Percentiles rank a stretch among this genome's conserved stretches.
phyloP scores from a whole-genome alignment of 2,888 invertebrate species.

The Scaptomyza tumidula region DNA sequence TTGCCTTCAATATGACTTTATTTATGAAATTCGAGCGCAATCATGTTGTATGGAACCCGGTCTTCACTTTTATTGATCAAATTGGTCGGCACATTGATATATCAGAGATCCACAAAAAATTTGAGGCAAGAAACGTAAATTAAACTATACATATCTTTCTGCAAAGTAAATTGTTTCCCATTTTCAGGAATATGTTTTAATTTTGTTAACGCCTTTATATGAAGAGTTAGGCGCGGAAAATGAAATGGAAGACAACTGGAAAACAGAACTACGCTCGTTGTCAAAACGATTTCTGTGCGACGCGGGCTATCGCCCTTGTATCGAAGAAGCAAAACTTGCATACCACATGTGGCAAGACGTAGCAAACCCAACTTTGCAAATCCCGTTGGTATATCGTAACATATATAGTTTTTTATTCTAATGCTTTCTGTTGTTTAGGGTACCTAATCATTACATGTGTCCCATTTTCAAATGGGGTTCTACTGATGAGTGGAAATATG shows the following conservation, averaged over 20 bases:
- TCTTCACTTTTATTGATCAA: conserved; percentile 93
- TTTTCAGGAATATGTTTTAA: conserved; percentile 88
- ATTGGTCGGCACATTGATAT: conserved; percentile 90
- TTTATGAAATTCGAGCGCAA: conserved; percentile 90
- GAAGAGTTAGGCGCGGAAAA: conserved; percentile 87
- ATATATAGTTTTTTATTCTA: neutral
- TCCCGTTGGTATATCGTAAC: conserved; percentile 87
- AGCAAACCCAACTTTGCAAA: conserved; percentile 90
- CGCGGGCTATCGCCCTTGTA: conserved; percentile 91
- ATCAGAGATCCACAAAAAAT: conserved; percentile 88
- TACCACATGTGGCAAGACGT: conserved; percentile 91
- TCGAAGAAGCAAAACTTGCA: conserved; percentile 89
- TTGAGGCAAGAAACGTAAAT: conserved; percentile 86
- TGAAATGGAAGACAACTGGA: conserved; percentile 88
- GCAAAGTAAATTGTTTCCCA: no score
- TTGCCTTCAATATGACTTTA: conserved; percentile 91
- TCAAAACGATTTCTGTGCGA: conserved; percentile 90
- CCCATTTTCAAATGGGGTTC: conserved; percentile 93
- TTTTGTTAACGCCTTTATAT: conserved; percentile 89
- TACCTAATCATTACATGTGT: conserved; percentile 91
- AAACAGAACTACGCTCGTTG: conserved; percentile 88
- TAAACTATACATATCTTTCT: neutral
- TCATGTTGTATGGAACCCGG: conserved; percentile 92
- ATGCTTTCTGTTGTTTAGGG: conserved; percentile 84
- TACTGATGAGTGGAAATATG: conserved; percentile 92